Base-by-base conservation (phyloP, 2,797 vertebrate species). In the Alcedo atthis region DNA sequence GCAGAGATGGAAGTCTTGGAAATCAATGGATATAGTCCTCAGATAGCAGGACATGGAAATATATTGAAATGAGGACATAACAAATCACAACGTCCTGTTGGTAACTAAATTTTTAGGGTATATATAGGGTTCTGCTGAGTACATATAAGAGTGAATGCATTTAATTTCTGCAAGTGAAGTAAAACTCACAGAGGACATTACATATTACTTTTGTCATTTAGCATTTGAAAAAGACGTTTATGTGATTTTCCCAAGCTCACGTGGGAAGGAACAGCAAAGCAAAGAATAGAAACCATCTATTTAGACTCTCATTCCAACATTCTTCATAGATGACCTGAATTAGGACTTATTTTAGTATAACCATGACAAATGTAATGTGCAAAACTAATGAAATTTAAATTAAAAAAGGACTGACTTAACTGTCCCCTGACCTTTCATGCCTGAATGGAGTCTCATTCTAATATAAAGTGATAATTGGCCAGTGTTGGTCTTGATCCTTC, bases 331-430 rank as follows among this genome's bases (percentile, higher is more conserved):
- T 95, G 91, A 92, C 76, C 87, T 78, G 89, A 93, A 85, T 92
- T 87, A 81, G 76, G 40, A 79, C 85, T 94, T 92, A 91, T 83
- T 95, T 95, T 95, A 92, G 81, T 83, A 58, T 51, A 83, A 12
- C 53, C 62, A 69, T 87, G 95, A 93, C 85, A 93, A 95, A 87
- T 67, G 87, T 83, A 92, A 92, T 83, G 82, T 83, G 62, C 45
- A 89, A 94, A 95, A 66, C 70, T 92, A 95, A 95, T 94, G 90
- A 95, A 95, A 93, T 93, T 94, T 94, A 93, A 95, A 95, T 94
- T 95, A 94, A 93, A 92, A 95, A 79, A 78, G 81, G 66, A 73
- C 55, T 49, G 40, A 95, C 81, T 94, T 87, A 92, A 87, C 76
- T 94, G 84, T 89, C 75, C 92, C 45, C 61, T 95, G 92, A 94